Evolutionary conservation across 2,888 invertebrate genomes (phyloP).

Genomic region (Spilosoma lubricipeda): DNA sequence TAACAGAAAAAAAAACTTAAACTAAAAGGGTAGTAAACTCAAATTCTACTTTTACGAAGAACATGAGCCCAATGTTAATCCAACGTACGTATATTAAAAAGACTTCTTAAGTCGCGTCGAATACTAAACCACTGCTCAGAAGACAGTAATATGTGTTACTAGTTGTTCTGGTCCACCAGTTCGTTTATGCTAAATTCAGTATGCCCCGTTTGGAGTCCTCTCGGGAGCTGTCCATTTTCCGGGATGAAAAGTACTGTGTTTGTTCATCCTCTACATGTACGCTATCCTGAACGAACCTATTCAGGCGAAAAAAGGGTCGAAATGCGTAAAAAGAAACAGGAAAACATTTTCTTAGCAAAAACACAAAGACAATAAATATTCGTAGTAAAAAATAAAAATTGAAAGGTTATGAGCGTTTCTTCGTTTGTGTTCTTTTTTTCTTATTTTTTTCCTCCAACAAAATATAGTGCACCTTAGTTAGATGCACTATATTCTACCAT

Average conservation of each 20-base stretch:
- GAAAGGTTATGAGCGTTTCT: background rate
- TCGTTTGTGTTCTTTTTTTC: background rate
- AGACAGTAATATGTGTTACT: background rate
- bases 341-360: constrained; percentile 1
- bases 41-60: too few relatives aligned
- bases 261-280: constrained; percentile 14
- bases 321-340: background rate
- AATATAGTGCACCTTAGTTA: background rate
- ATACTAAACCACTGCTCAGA: background rate
- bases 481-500: background rate
- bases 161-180: background rate
- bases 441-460: background rate
- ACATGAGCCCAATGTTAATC: background rate
- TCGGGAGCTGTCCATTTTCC: constrained; percentile 12
- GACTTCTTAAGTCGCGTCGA: background rate
- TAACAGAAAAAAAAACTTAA: background rate
- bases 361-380: background rate
- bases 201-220: background rate
- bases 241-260: constrained; percentile 8
- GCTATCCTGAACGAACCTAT: background rate
- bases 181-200: constrained; percentile 6
- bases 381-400: background rate
- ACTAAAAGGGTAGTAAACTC: too few relatives aligned
- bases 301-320: constrained; percentile 6
- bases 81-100: background rate